A percentile compares a stretch with the other conserved stretches of the same genome.
phyloP scores from a whole-genome alignment of 2,797 vertebrate species.

The Ataeniobius toweri region DNA sequence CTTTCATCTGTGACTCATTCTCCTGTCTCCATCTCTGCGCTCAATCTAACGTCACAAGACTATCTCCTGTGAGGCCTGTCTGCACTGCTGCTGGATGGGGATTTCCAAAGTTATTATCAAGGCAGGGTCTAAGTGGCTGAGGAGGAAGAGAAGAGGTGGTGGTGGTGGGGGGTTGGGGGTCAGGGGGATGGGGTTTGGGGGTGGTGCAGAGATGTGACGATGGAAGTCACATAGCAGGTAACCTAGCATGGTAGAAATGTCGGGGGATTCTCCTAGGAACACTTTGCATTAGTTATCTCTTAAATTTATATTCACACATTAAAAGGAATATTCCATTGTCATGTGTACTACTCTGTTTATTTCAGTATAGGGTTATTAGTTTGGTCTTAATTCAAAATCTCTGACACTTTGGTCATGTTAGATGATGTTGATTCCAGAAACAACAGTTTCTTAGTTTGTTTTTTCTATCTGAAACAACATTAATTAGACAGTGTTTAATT shows the following conservation, averaged over 20 bases:
- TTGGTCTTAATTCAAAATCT: not conserved
- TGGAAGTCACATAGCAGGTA: not conserved
- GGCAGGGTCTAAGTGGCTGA: constrained; percentile 3
- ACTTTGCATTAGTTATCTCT: not conserved
- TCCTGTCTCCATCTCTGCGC: constrained; percentile 20
- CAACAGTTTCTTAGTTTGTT: too few species aligned
- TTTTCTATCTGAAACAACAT: too few species aligned
- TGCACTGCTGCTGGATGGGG: constrained; percentile 47
- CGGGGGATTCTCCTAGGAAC: not conserved
- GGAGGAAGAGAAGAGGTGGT: not conserved
- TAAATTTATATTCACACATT: not conserved
- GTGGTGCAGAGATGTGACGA: not conserved
- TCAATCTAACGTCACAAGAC: constrained; percentile 44
- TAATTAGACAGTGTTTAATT: not conserved
- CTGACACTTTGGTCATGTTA: too few species aligned
- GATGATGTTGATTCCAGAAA: too few species aligned
- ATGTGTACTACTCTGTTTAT: not conserved
- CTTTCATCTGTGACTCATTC: constrained; percentile 32
- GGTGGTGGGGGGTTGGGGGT: not conserved
- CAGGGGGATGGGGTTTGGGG: too few species aligned
- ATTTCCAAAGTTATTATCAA: constrained; percentile 62
- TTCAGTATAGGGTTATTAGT: not conserved
- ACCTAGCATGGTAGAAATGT: not conserved
- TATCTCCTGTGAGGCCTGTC: constrained; percentile 32
- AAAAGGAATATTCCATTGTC: not conserved